Evolutionary conservation across 1,140 invertebrate genomes (phyloP).

Genomic region (Papilio polyxenes): DNA sequence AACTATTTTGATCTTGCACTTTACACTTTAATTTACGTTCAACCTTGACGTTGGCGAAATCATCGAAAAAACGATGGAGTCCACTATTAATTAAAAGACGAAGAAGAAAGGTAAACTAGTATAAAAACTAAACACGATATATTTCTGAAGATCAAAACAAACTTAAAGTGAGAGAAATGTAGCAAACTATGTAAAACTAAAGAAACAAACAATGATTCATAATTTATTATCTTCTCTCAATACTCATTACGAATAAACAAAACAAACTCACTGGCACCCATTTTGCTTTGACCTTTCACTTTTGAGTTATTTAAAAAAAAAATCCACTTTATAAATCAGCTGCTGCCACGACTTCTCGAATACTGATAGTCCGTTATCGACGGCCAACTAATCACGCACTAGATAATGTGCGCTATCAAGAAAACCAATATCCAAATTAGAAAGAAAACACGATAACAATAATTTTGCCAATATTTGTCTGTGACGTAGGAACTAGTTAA

Average conservation of each 20-base stretch:
- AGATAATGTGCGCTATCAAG: constrained; percentile 35
- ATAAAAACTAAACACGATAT: no score
- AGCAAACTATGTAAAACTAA: not conserved
- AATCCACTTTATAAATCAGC: not conserved
- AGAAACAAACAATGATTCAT: not conserved
- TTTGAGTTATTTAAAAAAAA: not conserved
- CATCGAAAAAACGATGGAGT: no score
- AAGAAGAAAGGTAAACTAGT: no score
- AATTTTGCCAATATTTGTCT: constrained; percentile 33
- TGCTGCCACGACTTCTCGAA: not conserved
- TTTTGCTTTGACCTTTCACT: not conserved
- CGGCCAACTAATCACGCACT: constrained; percentile 30
- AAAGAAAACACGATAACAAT: constrained; percentile 29
- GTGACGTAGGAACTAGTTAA: not conserved
- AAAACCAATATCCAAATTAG: constrained; percentile 39
- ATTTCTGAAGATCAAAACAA: not conserved
- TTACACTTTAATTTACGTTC: not conserved
- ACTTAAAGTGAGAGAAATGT: not conserved
- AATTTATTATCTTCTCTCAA: not conserved
- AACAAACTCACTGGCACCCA: constrained; percentile 36
- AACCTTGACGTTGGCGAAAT: no score
- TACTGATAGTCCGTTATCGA: constrained; percentile 33
- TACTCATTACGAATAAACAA: not conserved
- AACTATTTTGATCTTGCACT: no score
- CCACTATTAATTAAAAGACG: no score